Evolutionary conservation across 2,797 vertebrate species (phyloP).

Genomic region (Falco columbarius): DNA sequence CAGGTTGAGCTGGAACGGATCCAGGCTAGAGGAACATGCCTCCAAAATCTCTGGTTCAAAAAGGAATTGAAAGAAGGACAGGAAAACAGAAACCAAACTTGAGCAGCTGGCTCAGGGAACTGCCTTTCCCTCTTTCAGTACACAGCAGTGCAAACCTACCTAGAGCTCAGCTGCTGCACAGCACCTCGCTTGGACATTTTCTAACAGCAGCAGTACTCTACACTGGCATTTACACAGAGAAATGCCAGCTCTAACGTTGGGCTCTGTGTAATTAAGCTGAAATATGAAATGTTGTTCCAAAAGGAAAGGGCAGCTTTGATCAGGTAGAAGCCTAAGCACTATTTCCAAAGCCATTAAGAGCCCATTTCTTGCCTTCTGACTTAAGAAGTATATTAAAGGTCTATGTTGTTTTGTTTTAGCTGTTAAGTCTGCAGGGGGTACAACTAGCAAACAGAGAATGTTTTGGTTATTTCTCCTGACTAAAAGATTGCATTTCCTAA

Average conservation of each 20-base stretch:
- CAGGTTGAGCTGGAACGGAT: background rate
- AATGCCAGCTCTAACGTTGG: background rate
- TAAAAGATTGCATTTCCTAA: background rate
- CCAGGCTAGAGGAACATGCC: background rate
- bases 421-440: background rate
- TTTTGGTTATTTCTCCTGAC: background rate
- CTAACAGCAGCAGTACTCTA: background rate
- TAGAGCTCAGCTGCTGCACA: background rate
- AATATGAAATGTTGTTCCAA: background rate
- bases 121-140: background rate
- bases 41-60: background rate
- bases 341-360: background rate
- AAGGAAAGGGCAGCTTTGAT: background rate
- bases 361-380: background rate
- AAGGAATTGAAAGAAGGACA: background rate
- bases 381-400: background rate
- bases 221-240: background rate
- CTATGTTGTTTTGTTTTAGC: background rate
- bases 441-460: background rate
- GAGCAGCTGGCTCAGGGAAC: background rate
- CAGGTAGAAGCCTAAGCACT: background rate
- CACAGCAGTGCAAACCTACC: background rate
- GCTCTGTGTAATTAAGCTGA: background rate
- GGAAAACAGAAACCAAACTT: background rate
- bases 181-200: background rate